These are phyloP conservation scores for Pipistrellus kuhlii DNA, from an alignment of 2,797 vertebrate genomes.

Conservation along the genomic window DNA sequence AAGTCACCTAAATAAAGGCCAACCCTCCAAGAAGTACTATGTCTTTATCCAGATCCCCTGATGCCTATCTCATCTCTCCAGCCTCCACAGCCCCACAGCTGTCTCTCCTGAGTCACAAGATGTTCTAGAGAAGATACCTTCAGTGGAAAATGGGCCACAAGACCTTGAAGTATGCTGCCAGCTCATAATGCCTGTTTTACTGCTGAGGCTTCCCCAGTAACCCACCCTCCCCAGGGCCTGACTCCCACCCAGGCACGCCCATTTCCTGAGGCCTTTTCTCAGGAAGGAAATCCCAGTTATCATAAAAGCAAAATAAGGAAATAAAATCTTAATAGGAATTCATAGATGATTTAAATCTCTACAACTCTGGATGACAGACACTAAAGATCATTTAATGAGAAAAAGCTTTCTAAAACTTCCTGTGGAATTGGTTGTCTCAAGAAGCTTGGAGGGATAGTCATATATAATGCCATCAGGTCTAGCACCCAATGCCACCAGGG, in stretches of 20 bases:
- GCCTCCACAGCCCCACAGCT: neutral
- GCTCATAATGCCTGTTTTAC: neutral
- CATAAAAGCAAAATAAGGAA: slow-evolving; percentile 83
- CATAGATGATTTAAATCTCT: slow-evolving; percentile 83
- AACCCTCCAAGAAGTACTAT: neutral
- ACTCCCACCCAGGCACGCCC: neutral
- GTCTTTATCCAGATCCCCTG: neutral
- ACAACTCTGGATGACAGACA: slow-evolving; percentile 79
- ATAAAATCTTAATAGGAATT: slow-evolving; percentile 84
- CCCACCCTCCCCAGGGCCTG: neutral
- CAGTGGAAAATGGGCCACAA: neutral
- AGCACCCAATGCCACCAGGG: neutral
- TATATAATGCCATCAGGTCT: slow-evolving; percentile 51
- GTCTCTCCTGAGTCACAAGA: neutral
- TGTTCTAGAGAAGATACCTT: neutral
- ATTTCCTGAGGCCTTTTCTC: slow-evolving; percentile 72
- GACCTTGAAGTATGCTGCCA: neutral
- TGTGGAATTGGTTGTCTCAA: slow-evolving; percentile 72
- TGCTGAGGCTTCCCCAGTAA: neutral
- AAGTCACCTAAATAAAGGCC: neutral
- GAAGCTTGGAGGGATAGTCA: neutral
- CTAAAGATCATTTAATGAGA: slow-evolving; percentile 82
- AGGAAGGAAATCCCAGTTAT: slow-evolving; percentile 81
- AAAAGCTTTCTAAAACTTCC: slow-evolving; percentile 82
- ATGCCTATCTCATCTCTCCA: neutral